phyloP scores from a whole-genome alignment of 2,797 vertebrate species.

The Danio aesculapii region DNA sequence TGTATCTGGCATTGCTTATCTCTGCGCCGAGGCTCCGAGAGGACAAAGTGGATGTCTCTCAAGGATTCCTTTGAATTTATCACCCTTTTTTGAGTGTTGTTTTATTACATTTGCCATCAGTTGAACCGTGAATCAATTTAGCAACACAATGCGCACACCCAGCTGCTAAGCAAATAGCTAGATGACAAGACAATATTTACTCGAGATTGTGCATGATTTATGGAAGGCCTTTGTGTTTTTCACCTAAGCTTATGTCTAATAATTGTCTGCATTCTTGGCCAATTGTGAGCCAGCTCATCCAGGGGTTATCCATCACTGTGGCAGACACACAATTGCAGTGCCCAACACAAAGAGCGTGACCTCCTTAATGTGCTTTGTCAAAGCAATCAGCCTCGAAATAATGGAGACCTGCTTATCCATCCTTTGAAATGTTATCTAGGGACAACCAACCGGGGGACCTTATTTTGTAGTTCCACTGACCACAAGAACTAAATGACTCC shows the following conservation, averaged over 20 bases:
- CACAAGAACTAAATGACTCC: constrained; percentile 19
- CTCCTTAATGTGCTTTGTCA: constrained; percentile 62
- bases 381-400: constrained; percentile 59
- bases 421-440: constrained; percentile 51
- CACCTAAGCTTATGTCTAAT: constrained; percentile 62
- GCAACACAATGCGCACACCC: constrained; percentile 59
- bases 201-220: constrained; percentile 60
- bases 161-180: constrained; percentile 59
- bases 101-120: constrained; percentile 64
- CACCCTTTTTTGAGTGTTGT: constrained; percentile 54
- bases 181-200: constrained; percentile 64
- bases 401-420: constrained; percentile 61
- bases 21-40: constrained; percentile 49
- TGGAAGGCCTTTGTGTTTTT: constrained; percentile 56
- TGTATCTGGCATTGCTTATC: constrained; percentile 59
- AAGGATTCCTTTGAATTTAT: constrained; percentile 58
- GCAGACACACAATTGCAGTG: constrained; percentile 64
- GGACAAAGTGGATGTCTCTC: constrained; percentile 62
- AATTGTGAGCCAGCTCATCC: constrained; percentile 56
- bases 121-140: constrained; percentile 61
- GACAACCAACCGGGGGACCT: constrained; percentile 36
- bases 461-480: constrained; percentile 45
- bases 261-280: constrained; percentile 57
- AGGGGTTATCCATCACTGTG: constrained; percentile 67
- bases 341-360: constrained; percentile 56